Evolutionary conservation across 2,888 invertebrate species (phyloP), one percentile per base, ranked within the genome.

Genomic region (Pherbina coryleti): DNA sequence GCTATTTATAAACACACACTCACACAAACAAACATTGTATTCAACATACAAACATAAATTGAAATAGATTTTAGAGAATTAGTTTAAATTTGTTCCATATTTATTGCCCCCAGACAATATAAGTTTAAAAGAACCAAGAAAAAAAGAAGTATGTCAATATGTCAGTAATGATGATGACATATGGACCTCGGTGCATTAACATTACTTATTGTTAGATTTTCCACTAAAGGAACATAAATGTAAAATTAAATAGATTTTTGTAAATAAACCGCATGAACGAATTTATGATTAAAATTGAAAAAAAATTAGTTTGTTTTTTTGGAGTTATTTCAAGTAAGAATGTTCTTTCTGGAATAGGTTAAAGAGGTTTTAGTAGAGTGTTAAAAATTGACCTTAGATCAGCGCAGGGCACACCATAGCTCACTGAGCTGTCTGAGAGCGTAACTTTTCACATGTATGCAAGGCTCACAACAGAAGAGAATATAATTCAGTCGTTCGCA

Each of bases 81-180:
- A 87, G 86, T 81, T 80, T 82, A 83, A 83, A 82, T 86, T 83
- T 88, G 87, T 87, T 87, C 87, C 87, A 44, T 87, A 87, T 88
- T 88, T 87, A 87, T 87, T 87, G 83, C 83, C 28, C 64, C 31
- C 64, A 55, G 55, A 31, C 64, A 64, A 64, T 64, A 64, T 31
- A 28, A 64, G 64, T 64, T 28, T 17, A 64, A 28, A 31, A 64
- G 11, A 64, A 31, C 8, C 3, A 55, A 22, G 2, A 55, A 19
- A 55, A 1, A 55, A n/a, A 55, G n/a, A n/a, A n/a, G n/a, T n/a
- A n/a, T n/a, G n/a, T n/a, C n/a, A n/a, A n/a, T n/a, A n/a, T n/a
- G n/a, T n/a, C n/a, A n/a, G n/a, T n/a, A n/a, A 51, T n/a, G 5
- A 55, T 55, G 55, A 19, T 55, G n/a, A 55, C 11, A 55, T 22